phyloP scores from a whole-genome alignment of 2,888 invertebrate species.

The Cyclophora punctaria region DNA sequence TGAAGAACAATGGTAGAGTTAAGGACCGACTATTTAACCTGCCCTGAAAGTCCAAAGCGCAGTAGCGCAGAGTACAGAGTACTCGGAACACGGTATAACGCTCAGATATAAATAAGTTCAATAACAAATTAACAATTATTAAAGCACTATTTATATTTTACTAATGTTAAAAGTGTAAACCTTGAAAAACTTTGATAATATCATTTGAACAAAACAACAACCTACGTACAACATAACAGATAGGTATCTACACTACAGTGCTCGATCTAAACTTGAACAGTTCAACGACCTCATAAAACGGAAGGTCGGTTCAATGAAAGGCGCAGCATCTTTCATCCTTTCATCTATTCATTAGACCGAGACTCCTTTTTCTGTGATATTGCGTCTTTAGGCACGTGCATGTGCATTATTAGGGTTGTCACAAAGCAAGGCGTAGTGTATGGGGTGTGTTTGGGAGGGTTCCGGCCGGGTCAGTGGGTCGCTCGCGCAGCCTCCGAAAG shows the following conservation, averaged over 20 bases:
- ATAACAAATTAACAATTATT: no score
- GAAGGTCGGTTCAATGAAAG: constrained; percentile 34
- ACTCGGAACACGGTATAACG: no score
- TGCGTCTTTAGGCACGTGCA: constrained; percentile 31
- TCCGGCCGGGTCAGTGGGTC: constrained; percentile 78
- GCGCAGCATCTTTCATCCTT: constrained; percentile 29
- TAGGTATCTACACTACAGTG: not conserved
- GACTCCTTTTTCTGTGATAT: constrained; percentile 22
- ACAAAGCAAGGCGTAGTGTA: constrained; percentile 25
- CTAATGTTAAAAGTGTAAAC: not conserved
- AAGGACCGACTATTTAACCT: no score
- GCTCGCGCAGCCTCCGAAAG: constrained; percentile 74
- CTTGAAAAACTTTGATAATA: constrained; percentile 7
- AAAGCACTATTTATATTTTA: no score
- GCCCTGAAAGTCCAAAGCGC: no score
- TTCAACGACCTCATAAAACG: constrained; percentile 28
- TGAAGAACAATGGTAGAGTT: no score
- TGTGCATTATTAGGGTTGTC: constrained; percentile 43
- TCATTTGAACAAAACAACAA: constrained; percentile 5
- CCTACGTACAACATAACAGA: not conserved
- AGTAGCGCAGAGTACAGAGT: no score
- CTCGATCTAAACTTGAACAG: constrained; percentile 19
- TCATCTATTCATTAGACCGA: constrained; percentile 28
- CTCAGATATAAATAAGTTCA: no score
- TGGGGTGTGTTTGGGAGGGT: constrained; percentile 35